Conservation (phyloP, 2,113 vertebrate genomes). For the Strix uralensis region DNA sequence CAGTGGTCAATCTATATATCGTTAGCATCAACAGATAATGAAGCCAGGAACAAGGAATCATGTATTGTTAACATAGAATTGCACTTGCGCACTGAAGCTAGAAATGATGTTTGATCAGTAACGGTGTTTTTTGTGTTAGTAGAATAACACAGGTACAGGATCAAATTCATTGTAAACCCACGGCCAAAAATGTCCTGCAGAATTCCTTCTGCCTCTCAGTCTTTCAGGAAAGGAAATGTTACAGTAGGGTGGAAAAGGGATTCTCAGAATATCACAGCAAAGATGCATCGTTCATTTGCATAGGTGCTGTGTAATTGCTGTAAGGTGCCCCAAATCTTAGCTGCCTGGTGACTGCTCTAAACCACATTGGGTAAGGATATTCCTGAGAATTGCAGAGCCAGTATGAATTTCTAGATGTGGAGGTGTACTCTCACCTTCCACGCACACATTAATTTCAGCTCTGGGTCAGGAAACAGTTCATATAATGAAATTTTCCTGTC, state of each 20-base stretch:
- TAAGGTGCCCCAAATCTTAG: not conserved
- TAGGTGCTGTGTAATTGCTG: not conserved
- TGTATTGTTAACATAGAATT: not conserved
- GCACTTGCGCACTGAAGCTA: not conserved
- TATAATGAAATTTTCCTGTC: not conserved
- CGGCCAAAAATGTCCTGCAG: not conserved
- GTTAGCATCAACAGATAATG: not conserved
- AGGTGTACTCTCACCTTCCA: not conserved
- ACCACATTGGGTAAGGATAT: not conserved
- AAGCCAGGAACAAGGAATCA: not conserved
- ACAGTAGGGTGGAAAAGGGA: not conserved
- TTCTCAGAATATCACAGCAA: not conserved
- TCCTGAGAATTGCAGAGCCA: not conserved
- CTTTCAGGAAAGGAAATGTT: not conserved
- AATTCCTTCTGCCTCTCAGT: not conserved
- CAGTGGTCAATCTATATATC: not conserved
- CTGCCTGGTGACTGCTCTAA: not conserved
- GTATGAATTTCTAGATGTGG: not conserved
- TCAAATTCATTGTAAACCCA: not conserved
- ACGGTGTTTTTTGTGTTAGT: not conserved
- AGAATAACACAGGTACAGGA: not conserved
- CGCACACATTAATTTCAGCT: not conserved
- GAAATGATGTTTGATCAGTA: not conserved
- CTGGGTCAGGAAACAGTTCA: not conserved
- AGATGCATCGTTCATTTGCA: accelerated